phyloP scores from a whole-genome alignment of 2,113 vertebrate genomes.

The Cyprinus carpio region DNA sequence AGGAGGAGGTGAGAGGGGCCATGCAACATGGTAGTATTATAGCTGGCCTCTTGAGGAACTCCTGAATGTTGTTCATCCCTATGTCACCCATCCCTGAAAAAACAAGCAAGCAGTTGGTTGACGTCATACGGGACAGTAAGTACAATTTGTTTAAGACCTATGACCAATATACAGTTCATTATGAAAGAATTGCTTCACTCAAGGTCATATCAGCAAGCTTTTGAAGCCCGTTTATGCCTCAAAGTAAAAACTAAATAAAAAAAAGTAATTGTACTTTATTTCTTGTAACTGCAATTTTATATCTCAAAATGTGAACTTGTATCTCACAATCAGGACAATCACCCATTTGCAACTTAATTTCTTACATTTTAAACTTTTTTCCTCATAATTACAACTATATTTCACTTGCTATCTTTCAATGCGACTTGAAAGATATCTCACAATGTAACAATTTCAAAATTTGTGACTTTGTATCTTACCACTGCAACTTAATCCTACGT shows the following conservation, averaged over 20 bases:
- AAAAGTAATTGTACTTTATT: too few relatives aligned
- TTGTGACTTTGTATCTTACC: too few relatives aligned
- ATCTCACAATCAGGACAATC: too few relatives aligned
- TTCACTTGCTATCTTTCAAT: too few relatives aligned
- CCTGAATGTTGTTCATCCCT: conserved; percentile 52
- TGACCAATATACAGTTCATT: background rate
- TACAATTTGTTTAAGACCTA: background rate
- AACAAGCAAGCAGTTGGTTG: conserved; percentile 3
- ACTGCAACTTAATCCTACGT: background rate
- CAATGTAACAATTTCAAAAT: too few relatives aligned
- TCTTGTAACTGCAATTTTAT: too few relatives aligned
- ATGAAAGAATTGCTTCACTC: background rate
- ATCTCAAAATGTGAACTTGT: too few relatives aligned
- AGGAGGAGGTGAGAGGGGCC: conserved; percentile 43
- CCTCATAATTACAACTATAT: background rate
- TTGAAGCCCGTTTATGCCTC: too few relatives aligned
- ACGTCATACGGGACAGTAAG: background rate
- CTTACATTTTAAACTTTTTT: background rate
- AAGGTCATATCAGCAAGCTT: background rate
- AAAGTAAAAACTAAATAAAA: too few relatives aligned
- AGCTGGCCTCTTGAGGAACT: conserved; percentile 34
- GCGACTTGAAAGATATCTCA: too few relatives aligned
- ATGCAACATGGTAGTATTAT: conserved; percentile 44
- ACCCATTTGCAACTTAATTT: background rate
- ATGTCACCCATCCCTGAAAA: conserved; percentile 27